phyloP scores from a whole-genome alignment of 2,888 invertebrate species.

The Caenorhabditis angaria region DNA sequence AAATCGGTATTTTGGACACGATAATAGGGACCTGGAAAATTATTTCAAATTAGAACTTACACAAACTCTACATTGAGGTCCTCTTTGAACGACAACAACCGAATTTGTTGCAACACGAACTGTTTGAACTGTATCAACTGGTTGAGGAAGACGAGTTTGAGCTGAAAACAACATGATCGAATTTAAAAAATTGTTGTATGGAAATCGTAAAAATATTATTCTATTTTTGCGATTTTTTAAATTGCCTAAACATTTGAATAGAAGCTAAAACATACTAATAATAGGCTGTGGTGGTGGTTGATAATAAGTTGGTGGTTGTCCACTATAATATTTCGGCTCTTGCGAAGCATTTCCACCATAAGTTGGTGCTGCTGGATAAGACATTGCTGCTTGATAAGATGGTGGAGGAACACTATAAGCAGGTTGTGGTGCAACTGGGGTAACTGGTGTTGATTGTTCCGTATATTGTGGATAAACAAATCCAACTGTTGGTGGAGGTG shows the following conservation, averaged over 20 bases:
- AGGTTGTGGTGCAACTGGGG: slow-evolving; percentile 17
- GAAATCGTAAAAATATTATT: too few species aligned
- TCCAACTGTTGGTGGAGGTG: slow-evolving; percentile 32
- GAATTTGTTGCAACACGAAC: neutral
- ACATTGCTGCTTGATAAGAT: slow-evolving; percentile 46
- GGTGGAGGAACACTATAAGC: slow-evolving; percentile 37
- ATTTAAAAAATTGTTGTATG: neutral
- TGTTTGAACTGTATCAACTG: neutral
- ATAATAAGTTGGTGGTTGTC: slow-evolving; percentile 36
- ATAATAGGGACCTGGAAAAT: neutral
- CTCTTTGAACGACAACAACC: slow-evolving; percentile 21
- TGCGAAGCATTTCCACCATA: slow-evolving; percentile 27
- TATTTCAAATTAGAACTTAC: slow-evolving; percentile 41
- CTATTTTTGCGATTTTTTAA: too few species aligned
- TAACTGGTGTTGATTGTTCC: slow-evolving; percentile 11
- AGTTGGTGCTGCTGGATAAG: slow-evolving; percentile 47
- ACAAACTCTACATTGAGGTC: slow-evolving; percentile 42
- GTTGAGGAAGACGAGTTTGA: neutral
- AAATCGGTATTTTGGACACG: neutral
- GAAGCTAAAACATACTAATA: slow-evolving; percentile 22
- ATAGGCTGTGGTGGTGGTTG: slow-evolving; percentile 36
- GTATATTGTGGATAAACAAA: slow-evolving; percentile 23
- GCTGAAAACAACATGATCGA: neutral
- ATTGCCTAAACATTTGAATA: too few species aligned
- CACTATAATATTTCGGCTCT: slow-evolving; percentile 29